phyloP scores from a whole-genome alignment of 2,888 invertebrate species.

The Rotaria socialis region DNA sequence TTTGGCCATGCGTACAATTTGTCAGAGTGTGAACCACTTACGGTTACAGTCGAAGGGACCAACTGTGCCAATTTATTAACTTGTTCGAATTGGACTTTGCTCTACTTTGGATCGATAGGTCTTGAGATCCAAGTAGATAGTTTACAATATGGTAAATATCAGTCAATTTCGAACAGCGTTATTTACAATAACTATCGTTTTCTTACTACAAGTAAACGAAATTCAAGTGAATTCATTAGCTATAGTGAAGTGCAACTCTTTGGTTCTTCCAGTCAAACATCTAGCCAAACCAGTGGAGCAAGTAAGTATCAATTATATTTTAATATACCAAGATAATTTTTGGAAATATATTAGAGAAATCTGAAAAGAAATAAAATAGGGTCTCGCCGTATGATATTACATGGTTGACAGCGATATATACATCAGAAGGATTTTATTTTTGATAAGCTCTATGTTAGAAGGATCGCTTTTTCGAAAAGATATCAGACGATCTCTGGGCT shows the following conservation, averaged over 20 bases:
- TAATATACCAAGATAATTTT: no score
- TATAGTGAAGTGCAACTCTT: not conserved
- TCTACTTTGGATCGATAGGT: not conserved
- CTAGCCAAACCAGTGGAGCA: not conserved
- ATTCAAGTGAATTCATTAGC: not conserved
- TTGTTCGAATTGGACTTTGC: not conserved
- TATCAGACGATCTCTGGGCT: no score
- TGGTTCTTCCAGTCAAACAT: not conserved
- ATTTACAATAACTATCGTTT: not conserved
- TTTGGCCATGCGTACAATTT: not conserved
- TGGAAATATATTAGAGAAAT: no score
- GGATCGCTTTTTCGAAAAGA: no score
- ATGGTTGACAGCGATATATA: no score
- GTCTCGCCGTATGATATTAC: no score
- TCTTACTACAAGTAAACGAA: not conserved
- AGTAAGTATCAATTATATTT: not conserved
- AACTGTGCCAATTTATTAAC: not conserved
- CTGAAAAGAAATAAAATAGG: no score
- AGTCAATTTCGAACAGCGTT: not conserved
- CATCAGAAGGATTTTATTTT: no score
- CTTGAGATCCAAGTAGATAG: not conserved
- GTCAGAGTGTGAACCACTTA: not conserved
- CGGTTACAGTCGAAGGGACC: not conserved
- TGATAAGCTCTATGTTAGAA: no score
- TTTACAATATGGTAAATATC: not conserved